phyloP scores from a whole-genome alignment of 2,113 vertebrate genomes.

The Dascyllus trimaculatus region DNA sequence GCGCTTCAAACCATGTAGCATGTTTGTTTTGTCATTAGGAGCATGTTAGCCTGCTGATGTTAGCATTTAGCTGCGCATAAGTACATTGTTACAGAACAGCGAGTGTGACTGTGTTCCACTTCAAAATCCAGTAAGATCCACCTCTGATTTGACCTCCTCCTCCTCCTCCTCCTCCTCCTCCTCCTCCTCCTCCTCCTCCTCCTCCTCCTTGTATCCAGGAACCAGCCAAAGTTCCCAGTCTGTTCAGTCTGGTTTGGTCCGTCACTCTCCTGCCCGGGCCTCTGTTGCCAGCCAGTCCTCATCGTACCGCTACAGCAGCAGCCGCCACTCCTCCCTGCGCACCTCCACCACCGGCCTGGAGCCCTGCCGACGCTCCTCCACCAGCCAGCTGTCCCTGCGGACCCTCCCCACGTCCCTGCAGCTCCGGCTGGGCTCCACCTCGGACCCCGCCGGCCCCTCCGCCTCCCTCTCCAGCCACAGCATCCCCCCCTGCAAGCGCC shows the following conservation, averaged over 20 bases:
- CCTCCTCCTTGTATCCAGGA: constrained; percentile 79
- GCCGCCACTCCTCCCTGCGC: constrained; percentile 95
- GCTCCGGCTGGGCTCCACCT: constrained; percentile 92
- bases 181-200: neutral
- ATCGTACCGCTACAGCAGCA: constrained; percentile 95
- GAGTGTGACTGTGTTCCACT: neutral
- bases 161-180: neutral
- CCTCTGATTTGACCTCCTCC: no score
- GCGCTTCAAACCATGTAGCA: no score
- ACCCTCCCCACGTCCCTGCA: constrained; percentile 96
- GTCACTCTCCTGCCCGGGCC: constrained; percentile 96
- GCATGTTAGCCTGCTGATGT: no score
- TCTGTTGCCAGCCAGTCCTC: constrained; percentile 96
- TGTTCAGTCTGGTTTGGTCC: constrained; percentile 92
- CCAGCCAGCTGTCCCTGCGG: constrained; percentile 96
- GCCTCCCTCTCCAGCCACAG: constrained; percentile 96
- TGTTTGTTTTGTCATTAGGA: no score
- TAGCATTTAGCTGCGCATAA: no score
- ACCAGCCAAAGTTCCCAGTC: constrained; percentile 98
- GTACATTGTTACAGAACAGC: no score
- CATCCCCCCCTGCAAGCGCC: constrained; percentile 97
- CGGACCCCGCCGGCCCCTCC: constrained; percentile 90
- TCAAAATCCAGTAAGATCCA: no score
- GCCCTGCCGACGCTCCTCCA: constrained; percentile 96
- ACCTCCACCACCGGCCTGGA: constrained; percentile 93